Evolutionary conservation across 2,113 vertebrate species (phyloP).

Genomic region (Heptranchias perlo): DNA sequence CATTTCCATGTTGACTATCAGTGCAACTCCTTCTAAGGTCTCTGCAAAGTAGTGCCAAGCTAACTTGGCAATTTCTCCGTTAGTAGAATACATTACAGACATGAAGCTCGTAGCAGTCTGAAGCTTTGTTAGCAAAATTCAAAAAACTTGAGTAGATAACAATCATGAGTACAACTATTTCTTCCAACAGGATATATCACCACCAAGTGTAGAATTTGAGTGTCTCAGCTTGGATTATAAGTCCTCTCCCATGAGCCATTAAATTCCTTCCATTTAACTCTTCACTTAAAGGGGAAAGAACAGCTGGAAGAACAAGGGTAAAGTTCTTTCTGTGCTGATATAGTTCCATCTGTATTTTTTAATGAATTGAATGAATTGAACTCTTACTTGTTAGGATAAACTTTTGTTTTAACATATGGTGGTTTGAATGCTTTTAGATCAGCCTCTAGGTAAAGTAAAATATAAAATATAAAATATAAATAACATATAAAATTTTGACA

Average conservation of each 20-base stretch:
- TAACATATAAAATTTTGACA: too few relatives aligned
- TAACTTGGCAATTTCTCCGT: not conserved
- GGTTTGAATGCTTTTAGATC: not conserved
- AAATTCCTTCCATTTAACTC: conserved; percentile 27
- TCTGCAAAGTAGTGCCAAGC: not conserved
- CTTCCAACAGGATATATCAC: not conserved
- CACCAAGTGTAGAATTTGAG: not conserved
- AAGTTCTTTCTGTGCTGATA: not conserved
- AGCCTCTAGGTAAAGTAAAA: too few relatives aligned
- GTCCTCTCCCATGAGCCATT: not conserved
- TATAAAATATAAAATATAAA: too few relatives aligned
- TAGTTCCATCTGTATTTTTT: not conserved
- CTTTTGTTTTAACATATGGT: not conserved
- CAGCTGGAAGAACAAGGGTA: not conserved
- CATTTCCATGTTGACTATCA: not conserved
- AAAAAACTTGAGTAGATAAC: not conserved
- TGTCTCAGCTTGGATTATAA: not conserved
- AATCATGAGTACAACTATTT: not conserved
- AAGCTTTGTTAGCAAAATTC: not conserved
- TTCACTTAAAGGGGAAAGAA: conserved; percentile 3
- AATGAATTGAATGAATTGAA: not conserved
- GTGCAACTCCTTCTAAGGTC: not conserved
- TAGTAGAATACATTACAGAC: not conserved
- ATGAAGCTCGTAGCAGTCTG: not conserved
- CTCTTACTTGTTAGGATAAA: not conserved